These are phyloP conservation scores for Microctonus hyperodae DNA, from an alignment of 2,888 invertebrate species.

Conservation along the genomic window DNA sequence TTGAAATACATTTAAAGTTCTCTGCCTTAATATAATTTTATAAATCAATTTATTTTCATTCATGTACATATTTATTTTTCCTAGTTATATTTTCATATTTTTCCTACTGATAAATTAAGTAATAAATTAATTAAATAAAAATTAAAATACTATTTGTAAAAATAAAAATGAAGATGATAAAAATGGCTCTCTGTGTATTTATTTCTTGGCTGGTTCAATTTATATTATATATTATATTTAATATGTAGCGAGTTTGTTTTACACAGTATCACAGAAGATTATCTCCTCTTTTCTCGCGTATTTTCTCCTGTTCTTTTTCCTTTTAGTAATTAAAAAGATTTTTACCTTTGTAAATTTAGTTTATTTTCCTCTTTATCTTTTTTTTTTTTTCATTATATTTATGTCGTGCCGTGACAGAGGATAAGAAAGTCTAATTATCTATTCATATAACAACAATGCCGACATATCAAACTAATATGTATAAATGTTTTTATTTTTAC, in stretches of 20 bases:
- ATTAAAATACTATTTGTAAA: not conserved
- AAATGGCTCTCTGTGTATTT: not conserved
- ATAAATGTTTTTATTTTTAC: not conserved
- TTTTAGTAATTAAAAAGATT: not conserved
- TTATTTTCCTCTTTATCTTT: not conserved
- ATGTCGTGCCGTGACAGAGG: too few species aligned
- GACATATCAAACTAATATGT: not conserved
- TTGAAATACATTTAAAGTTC: not conserved
- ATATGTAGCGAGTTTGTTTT: constrained; percentile 1
- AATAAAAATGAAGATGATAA: not conserved
- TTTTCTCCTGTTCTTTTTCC: not conserved
- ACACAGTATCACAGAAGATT: constrained; percentile 17
- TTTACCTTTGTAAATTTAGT: not conserved
- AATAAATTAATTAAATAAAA: not conserved
- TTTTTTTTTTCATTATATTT: not conserved
- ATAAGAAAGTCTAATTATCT: not conserved
- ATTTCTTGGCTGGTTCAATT: not conserved
- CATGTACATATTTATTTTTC: not conserved
- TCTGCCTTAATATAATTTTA: not conserved
- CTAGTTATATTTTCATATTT: not conserved
- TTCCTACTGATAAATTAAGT: not conserved
- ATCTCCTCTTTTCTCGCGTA: not conserved
- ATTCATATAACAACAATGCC: not conserved
- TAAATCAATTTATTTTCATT: not conserved
- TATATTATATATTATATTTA: too few species aligned